These are phyloP conservation scores for Phalacrocorax brasilianus DNA, from an alignment of 2,113 vertebrate species.

Conservation along the genomic window DNA sequence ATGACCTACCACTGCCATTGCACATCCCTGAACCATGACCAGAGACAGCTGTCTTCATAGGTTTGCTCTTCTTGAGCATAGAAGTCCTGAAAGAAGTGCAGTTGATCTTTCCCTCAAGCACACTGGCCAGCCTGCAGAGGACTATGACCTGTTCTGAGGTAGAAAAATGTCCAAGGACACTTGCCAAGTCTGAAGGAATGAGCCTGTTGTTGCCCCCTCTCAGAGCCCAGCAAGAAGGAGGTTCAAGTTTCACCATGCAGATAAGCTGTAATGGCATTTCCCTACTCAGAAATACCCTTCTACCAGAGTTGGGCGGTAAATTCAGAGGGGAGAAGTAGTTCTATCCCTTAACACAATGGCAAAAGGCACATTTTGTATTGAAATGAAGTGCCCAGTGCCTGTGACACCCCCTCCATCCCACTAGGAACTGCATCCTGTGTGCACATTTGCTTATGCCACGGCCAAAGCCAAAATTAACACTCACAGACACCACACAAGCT, in stretches of 20 bases:
- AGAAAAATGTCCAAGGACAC: not conserved
- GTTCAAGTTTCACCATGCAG: not conserved
- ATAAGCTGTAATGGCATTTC: not conserved
- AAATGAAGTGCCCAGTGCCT: not conserved
- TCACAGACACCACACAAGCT: not conserved
- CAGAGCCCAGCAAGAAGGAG: rapidly evolving
- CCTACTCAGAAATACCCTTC: not conserved
- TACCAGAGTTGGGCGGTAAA: not conserved
- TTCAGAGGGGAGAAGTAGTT: not conserved
- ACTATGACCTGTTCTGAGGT: too few relatives aligned
- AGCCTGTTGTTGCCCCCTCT: rapidly evolving
- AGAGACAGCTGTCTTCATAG: not conserved
- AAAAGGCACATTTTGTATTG: not conserved
- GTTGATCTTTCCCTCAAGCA: not conserved
- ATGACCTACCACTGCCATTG: not conserved
- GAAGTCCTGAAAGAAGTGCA: not conserved
- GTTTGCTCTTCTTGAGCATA: not conserved
- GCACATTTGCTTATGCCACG: not conserved
- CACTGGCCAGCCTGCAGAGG: not conserved
- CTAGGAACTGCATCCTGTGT: not conserved
- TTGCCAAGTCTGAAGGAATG: not conserved
- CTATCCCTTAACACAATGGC: not conserved
- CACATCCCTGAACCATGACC: not conserved
- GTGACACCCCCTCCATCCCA: not conserved
- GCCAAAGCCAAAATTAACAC: not conserved